A percentile compares a stretch with the other conserved stretches of the same genome.
Conservation (phyloP, 1,140 invertebrate genomes). For the Halesus radiatus region DNA sequence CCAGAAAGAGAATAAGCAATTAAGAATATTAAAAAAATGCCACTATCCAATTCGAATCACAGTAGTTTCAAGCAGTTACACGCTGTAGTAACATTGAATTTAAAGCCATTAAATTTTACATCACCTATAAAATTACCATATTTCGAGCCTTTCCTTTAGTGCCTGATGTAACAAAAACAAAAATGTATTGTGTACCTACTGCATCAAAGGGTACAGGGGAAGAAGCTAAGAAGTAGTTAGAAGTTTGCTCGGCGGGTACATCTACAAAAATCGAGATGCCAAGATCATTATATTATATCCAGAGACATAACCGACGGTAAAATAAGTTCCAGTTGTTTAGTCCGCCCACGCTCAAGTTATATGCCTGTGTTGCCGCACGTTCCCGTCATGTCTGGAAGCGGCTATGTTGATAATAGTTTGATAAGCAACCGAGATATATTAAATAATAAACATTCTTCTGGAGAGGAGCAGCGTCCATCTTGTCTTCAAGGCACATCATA, state of each 20-base stretch:
- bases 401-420: conserved; percentile 5
- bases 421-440: conserved; percentile 22
- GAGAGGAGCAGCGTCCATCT: neutral
- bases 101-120: conserved; percentile 27
- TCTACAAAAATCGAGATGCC: neutral
- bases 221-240: neutral
- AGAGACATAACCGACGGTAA: neutral
- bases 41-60: conserved; percentile 26
- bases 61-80: conserved; percentile 5
- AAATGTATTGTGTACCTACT: neutral
- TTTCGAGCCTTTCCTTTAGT: conserved; percentile 7
- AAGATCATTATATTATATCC: neutral
- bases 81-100: conserved; percentile 12
- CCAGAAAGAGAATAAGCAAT: no score
- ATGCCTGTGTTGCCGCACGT: conserved; percentile 3
- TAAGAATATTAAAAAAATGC: neutral
- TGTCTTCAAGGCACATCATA: neutral
- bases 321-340: neutral
- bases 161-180: conserved; percentile 25
- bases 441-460: conserved; percentile 18
- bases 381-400: neutral
- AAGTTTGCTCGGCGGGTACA: neutral
- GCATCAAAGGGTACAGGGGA: neutral
- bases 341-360: neutral
- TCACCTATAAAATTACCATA: conserved; percentile 37